Conservation (phyloP, 2,113 vertebrate genomes). For the Myiagra hebetior region DNA sequence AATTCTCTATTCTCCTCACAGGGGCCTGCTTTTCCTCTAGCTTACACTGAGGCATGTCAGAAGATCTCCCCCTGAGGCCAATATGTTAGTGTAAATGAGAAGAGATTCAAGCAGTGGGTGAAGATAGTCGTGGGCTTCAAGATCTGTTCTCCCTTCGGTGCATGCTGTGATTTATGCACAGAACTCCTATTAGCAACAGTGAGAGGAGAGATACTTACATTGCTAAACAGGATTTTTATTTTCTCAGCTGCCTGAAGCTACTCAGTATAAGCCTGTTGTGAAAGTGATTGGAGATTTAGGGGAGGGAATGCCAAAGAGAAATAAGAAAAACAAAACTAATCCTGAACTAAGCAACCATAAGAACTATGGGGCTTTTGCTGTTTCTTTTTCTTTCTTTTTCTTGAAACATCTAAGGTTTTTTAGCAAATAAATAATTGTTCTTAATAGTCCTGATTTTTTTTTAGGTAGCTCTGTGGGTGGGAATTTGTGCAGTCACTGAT, state of each 20-base stretch:
- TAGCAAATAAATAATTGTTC: neutral
- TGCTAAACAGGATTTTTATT: constrained; percentile 32
- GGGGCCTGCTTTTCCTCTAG: neutral
- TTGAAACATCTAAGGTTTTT: neutral
- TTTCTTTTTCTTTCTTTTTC: neutral
- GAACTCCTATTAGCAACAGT: constrained; percentile 8
- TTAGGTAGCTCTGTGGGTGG: neutral
- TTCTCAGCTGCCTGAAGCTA: constrained; percentile 39
- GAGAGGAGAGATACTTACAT: constrained; percentile 7
- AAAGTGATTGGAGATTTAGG: constrained; percentile 38
- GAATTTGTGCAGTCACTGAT: neutral
- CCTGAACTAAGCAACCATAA: neutral
- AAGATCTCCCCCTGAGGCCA: neutral
- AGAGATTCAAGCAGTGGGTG: neutral
- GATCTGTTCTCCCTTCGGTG: neutral
- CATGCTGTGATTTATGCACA: constrained; percentile 27
- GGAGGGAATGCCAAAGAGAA: neutral
- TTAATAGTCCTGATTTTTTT: neutral
- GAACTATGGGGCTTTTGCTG: neutral
- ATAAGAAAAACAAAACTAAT: constrained; percentile 13
- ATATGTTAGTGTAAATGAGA: neutral
- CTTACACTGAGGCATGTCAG: neutral
- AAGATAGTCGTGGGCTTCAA: neutral
- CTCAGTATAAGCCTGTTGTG: constrained; percentile 27
- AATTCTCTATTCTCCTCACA: neutral